Percentiles rank a stretch among this genome's conserved stretches.
phyloP scores from a whole-genome alignment of 2,113 vertebrate species.

The Microtus oregoni region DNA sequence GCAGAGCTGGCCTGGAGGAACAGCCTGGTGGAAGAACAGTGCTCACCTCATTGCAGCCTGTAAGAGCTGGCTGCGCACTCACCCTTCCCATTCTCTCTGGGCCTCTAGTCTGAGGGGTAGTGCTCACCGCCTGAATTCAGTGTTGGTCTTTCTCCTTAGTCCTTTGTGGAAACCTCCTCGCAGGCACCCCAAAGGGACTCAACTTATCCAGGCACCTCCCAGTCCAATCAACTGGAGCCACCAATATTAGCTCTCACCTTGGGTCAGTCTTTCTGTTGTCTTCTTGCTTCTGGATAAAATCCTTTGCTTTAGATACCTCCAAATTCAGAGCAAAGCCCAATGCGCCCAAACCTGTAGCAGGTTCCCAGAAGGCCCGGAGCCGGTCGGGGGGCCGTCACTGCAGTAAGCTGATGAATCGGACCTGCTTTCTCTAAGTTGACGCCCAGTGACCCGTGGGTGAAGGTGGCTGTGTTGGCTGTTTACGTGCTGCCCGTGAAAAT shows the following conservation, averaged over 20 bases:
- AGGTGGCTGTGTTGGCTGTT: neutral
- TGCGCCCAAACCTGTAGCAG: neutral
- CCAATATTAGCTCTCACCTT: neutral
- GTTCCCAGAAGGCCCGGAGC: neutral
- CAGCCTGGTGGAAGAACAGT: no score
- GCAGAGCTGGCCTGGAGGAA: neutral
- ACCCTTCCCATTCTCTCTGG: neutral
- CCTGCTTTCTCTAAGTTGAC: neutral
- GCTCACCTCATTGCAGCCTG: neutral
- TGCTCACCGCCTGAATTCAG: neutral
- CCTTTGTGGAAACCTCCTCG: neutral
- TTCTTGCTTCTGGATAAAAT: constrained; percentile 8
- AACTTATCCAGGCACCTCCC: neutral
- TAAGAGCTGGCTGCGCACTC: neutral
- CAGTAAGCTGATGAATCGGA: neutral
- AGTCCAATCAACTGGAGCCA: neutral
- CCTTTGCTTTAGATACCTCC: neutral
- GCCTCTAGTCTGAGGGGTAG: neutral
- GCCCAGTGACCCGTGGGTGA: neutral
- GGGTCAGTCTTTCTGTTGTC: neutral
- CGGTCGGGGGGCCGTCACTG: neutral
- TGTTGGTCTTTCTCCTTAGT: neutral
- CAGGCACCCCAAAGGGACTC: neutral
- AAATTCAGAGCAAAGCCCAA: neutral
- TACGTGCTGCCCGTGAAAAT: neutral